A percentile compares a stretch with the other conserved stretches of the same genome.
phyloP scores from a whole-genome alignment of 2,888 invertebrate species.

The Sminthurinus aureus region DNA sequence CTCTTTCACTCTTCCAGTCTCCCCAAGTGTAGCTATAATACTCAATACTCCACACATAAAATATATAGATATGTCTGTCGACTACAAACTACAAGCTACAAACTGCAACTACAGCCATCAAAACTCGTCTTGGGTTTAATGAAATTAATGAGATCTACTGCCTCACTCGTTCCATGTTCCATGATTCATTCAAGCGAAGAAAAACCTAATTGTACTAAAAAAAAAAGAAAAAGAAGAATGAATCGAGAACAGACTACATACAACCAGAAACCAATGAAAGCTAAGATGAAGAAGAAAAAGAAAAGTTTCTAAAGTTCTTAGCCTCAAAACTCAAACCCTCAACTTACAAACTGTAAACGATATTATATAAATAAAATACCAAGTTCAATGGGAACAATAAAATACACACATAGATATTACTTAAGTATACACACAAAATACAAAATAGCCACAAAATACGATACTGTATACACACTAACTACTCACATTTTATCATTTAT shows the following conservation, averaged over 20 bases:
- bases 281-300: not conserved
- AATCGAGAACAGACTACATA: not conserved
- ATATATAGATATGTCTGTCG: not conserved
- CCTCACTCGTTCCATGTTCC: not conserved
- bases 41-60: not conserved
- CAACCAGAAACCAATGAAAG: not conserved
- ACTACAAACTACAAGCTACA: no score
- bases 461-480: no score
- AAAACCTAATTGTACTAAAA: not conserved
- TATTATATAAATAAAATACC: no score
- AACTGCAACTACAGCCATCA: not conserved
- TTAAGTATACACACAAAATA: no score
- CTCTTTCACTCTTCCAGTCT: not conserved
- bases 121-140: not conserved
- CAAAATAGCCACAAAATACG: no score
- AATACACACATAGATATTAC: no score
- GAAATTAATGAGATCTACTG: slow-evolving; percentile 4
- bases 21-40: not conserved
- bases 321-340: no score
- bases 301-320: no score
- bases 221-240: not conserved
- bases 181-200: not conserved
- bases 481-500: no score
- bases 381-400: no score
- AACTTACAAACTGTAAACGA: no score